phyloP scores from a whole-genome alignment of 1,140 invertebrate species.

The Micrasema minimum region DNA sequence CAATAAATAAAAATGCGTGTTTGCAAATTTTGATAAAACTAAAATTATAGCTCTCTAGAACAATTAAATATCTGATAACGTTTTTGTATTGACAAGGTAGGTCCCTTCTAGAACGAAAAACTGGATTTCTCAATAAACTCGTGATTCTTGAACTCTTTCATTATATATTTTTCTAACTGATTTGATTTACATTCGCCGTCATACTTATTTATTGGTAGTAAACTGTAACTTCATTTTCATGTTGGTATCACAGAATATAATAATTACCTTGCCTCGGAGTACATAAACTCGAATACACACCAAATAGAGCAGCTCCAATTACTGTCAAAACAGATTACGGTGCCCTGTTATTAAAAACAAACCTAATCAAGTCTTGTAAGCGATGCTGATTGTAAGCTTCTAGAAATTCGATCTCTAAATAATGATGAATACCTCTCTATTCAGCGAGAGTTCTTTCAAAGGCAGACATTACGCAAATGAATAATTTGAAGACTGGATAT shows the following conservation, averaged over 20 bases:
- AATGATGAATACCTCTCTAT: conserved; percentile 7
- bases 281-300: conserved; percentile 14
- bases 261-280: neutral
- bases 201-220: no score
- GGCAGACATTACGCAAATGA: conserved; percentile 15
- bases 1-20: no score
- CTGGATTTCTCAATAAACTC: no score
- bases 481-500: conserved; percentile 22
- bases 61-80: no score
- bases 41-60: no score
- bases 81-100: no score
- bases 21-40: no score
- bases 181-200: no score
- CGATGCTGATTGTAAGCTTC: conserved; percentile 19
- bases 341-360: conserved; percentile 31
- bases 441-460: conserved; percentile 13
- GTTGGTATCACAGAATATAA: conserved; percentile 8
- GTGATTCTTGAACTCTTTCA: no score
- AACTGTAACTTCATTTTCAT: neutral
- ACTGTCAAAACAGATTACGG: conserved; percentile 29
- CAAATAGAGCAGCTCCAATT: conserved; percentile 32
- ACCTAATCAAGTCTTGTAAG: conserved; percentile 30
- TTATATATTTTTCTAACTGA: no score
- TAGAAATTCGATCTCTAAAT: conserved; percentile 31
- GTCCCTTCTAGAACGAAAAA: no score